A percentile compares a stretch with the other conserved stretches of the same genome.
These are phyloP conservation scores for Eolophus roseicapilla DNA, from an alignment of 2,113 vertebrate species.

Conservation along the genomic window DNA sequence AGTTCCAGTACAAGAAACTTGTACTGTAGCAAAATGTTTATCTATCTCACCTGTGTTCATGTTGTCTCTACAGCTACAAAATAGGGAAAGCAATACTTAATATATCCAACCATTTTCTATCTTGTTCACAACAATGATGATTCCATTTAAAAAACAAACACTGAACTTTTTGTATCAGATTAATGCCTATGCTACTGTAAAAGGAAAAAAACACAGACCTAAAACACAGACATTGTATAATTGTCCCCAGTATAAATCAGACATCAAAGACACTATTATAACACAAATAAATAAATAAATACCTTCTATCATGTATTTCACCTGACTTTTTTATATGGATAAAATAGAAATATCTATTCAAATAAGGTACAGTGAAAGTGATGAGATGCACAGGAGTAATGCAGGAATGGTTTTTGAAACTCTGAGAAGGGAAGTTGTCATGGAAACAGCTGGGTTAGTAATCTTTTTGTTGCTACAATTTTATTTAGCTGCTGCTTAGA, in stretches of 20 bases:
- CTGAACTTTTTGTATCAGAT: not conserved
- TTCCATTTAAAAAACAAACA: not conserved
- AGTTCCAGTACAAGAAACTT: not conserved
- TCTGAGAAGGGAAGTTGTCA: not conserved
- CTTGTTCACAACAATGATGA: not conserved
- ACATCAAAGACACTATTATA: not conserved
- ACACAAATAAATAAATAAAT: not conserved
- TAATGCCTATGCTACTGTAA: not conserved
- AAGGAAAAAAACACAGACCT: not conserved
- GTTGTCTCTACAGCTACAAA: not conserved
- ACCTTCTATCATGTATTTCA: not conserved
- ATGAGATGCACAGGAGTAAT: not conserved
- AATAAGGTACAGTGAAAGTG: not conserved
- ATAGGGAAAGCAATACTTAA: not conserved
- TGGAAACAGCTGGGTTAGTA: slow-evolving; percentile 6
- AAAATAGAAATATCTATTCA: not conserved
- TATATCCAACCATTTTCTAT: not conserved
- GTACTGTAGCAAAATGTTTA: not conserved
- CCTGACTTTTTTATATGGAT: not conserved
- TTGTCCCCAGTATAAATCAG: not conserved
- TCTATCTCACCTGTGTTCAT: not conserved
- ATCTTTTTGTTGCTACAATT: not conserved
- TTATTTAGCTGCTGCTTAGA: slow-evolving; percentile 3
- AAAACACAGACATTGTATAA: not conserved
- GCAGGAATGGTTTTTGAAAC: not conserved